Evolutionary conservation across 1,140 invertebrate species (phyloP).

Genomic region (Drosophila arizonae): DNA sequence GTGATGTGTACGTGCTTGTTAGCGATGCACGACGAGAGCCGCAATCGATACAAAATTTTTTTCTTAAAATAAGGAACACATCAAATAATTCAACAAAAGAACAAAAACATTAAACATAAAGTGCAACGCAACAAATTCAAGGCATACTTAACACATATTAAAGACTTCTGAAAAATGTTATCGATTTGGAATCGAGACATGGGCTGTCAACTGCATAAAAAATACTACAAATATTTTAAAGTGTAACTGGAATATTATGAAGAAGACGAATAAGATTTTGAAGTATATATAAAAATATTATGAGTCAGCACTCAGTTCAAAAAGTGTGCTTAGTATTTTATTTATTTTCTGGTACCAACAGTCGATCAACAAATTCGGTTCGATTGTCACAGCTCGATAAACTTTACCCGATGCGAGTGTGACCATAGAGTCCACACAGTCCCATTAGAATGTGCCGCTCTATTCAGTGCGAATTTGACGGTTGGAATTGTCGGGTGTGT

Average conservation of each 20-base stretch:
- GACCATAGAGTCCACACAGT: conserved; percentile 17
- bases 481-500: conserved; percentile 52
- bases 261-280: not conserved
- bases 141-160: not conserved
- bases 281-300: not conserved
- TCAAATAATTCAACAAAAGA: not conserved
- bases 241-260: too few relatives aligned
- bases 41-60: conserved; percentile 14
- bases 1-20: conserved; percentile 5
- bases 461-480: conserved; percentile 46
- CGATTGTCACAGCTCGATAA: not conserved
- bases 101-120: not conserved
- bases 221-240: not conserved
- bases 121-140: conserved; percentile 1
- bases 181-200: not conserved
- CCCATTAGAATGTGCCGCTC: conserved; percentile 51
- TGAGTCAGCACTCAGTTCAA: not conserved
- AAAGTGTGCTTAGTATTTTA: not conserved
- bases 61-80: not conserved
- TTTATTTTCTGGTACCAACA: conserved; percentile 2
- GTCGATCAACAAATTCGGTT: conserved; percentile 10
- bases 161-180: not conserved
- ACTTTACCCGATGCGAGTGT: conserved; percentile 28
- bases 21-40: not conserved
- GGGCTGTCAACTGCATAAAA: not conserved